Evolutionary conservation across 1,140 invertebrate species (phyloP).

Genomic region (Eurosta solidaginis): DNA sequence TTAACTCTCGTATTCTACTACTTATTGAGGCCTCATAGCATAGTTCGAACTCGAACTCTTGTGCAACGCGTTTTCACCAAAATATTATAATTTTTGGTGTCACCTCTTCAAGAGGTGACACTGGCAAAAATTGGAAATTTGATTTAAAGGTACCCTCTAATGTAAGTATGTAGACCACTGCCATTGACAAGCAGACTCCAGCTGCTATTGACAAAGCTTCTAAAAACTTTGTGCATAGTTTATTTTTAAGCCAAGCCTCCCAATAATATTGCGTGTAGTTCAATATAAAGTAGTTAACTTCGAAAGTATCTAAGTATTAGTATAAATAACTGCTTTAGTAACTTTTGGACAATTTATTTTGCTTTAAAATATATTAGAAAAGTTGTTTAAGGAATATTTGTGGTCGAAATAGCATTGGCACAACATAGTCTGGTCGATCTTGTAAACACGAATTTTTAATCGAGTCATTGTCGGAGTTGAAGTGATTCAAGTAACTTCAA

Average conservation of each 20-base stretch:
- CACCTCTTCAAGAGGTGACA: no score
- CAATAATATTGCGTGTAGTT: not conserved
- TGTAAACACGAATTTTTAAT: not conserved
- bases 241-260: not conserved
- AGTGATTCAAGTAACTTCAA: not conserved
- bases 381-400: not conserved
- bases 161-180: not conserved
- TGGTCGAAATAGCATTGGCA: not conserved
- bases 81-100: no score
- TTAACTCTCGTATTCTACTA: no score
- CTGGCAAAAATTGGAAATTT: no score
- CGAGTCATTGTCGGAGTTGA: not conserved
- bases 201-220: not conserved
- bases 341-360: no score
- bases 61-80: no score
- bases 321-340: not conserved
- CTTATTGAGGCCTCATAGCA: no score
- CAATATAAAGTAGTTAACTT: not conserved
- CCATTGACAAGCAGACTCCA: not conserved
- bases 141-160: not conserved
- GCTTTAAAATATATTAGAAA: conserved; percentile 10
- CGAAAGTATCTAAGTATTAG: not conserved
- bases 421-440: no score
- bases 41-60: no score
- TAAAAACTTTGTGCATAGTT: not conserved